Conservation (phyloP, 2,888 invertebrate species). For the Volucella bombylans region DNA sequence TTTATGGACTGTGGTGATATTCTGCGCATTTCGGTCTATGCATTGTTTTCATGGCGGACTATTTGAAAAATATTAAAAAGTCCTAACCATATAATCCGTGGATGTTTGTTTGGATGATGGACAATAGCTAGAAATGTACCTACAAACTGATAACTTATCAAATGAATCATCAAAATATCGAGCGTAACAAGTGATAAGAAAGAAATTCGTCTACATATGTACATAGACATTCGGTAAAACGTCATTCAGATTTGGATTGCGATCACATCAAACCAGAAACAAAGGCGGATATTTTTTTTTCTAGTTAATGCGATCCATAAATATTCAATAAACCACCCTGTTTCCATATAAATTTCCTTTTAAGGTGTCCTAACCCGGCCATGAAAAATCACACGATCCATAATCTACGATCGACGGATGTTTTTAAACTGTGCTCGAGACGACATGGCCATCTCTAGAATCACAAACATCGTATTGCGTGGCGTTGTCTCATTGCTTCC, state of each 20-base stretch:
- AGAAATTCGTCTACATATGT: not conserved
- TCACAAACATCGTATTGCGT: slow-evolving; percentile 15
- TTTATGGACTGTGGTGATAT: no score
- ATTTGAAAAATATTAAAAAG: no score
- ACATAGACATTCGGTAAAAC: no score
- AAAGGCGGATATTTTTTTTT: not conserved
- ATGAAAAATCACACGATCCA: slow-evolving; percentile 55
- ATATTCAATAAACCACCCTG: slow-evolving; percentile 44
- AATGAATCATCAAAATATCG: slow-evolving; percentile 10
- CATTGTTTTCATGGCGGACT: no score
- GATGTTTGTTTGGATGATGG: not conserved
- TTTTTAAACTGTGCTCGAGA: not conserved
- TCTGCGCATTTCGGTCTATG: no score
- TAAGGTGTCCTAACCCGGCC: slow-evolving; percentile 45
- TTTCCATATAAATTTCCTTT: slow-evolving; percentile 41
- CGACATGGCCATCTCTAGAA: not conserved
- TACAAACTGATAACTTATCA: not conserved
- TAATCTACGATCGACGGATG: slow-evolving; percentile 52
- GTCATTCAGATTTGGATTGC: no score
- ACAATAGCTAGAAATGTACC: not conserved
- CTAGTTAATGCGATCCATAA: slow-evolving; percentile 15
- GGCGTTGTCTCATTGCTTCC: slow-evolving; percentile 50
- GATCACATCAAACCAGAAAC: no score
- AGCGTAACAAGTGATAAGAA: not conserved
- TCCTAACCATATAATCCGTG: not conserved